phyloP scores from a whole-genome alignment of 2,113 vertebrate genomes.

The Sorex fumeus region DNA sequence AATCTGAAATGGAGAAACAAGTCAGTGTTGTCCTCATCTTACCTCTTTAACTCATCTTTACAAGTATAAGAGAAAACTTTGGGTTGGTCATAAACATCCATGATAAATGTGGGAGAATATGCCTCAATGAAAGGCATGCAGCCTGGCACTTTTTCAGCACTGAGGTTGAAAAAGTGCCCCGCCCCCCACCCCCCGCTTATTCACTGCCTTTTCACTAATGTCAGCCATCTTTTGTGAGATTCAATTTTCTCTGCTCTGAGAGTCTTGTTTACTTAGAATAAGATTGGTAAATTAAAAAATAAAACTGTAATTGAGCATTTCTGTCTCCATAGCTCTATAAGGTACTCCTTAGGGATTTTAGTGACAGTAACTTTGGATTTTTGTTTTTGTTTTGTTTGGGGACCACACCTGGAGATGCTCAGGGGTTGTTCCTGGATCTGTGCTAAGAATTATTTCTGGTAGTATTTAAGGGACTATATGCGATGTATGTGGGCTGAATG shows the following conservation, averaged over 20 bases:
- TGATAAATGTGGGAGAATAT: neutral
- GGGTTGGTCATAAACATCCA: neutral
- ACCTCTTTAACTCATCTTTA: neutral
- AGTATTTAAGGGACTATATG: too few relatives aligned
- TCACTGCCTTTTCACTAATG: neutral
- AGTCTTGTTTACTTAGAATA: neutral
- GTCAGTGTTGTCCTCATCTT: slow-evolving; percentile 53
- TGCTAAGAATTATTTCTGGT: too few relatives aligned
- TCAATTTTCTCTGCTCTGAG: slow-evolving; percentile 43
- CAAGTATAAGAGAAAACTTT: neutral
- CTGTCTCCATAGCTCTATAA: neutral
- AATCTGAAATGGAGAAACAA: slow-evolving; percentile 58
- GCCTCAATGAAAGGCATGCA: neutral
- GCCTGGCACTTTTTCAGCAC: neutral
- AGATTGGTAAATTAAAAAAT: slow-evolving; percentile 17
- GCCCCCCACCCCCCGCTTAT: too few relatives aligned
- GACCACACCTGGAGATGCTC: too few relatives aligned
- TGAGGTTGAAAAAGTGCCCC: neutral
- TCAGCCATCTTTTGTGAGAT: slow-evolving; percentile 37
- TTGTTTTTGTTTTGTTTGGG: too few relatives aligned
- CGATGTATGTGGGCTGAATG: too few relatives aligned
- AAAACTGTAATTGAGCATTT: neutral
- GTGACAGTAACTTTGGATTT: neutral
- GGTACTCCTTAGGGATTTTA: neutral
- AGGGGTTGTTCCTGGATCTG: too few relatives aligned